These are phyloP conservation scores for Diplolepis rosae DNA, from an alignment of 2,888 invertebrate genomes.

Conservation along the genomic window DNA sequence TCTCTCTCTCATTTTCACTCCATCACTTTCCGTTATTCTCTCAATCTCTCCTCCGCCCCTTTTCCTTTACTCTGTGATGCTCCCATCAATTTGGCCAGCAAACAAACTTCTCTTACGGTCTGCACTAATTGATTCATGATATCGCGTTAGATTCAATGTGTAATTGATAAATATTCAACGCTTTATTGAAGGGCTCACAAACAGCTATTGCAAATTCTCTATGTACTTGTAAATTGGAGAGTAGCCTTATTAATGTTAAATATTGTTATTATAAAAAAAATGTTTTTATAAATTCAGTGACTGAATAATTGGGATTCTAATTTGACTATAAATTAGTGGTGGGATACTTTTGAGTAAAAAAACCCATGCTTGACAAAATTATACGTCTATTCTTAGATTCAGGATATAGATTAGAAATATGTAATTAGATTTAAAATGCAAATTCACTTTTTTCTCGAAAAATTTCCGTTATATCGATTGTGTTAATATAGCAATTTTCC, in stretches of 20 bases:
- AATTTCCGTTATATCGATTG: conserved; percentile 14
- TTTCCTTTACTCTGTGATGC: conserved; percentile 18
- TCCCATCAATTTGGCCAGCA: conserved; percentile 29
- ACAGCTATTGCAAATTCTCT: not conserved
- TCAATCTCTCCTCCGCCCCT: not conserved
- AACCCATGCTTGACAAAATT: not conserved
- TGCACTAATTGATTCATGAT: conserved; percentile 20
- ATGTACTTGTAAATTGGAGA: not conserved
- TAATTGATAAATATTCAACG: conserved; percentile 10
- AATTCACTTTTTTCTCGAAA: conserved; percentile 10
- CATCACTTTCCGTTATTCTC: conserved; percentile 35
- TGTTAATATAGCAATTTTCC: conserved; percentile 34
- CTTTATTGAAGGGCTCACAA: not conserved
- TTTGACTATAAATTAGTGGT: too few relatives aligned
- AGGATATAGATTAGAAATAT: not conserved
- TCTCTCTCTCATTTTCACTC: conserved; percentile 40
- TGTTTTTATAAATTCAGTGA: too few relatives aligned
- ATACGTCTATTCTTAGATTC: not conserved
- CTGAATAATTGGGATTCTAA: too few relatives aligned
- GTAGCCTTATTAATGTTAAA: not conserved
- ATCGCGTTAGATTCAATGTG: conserved; percentile 19
- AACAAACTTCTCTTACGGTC: conserved; percentile 19
- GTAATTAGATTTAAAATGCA: not conserved
- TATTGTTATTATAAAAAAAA: too few relatives aligned
- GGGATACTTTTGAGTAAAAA: too few relatives aligned